Percentiles rank a stretch among this genome's conserved stretches.
These are phyloP conservation scores for Phrixothrix hirtus DNA, from an alignment of 2,888 invertebrate genomes.

Conservation along the genomic window DNA sequence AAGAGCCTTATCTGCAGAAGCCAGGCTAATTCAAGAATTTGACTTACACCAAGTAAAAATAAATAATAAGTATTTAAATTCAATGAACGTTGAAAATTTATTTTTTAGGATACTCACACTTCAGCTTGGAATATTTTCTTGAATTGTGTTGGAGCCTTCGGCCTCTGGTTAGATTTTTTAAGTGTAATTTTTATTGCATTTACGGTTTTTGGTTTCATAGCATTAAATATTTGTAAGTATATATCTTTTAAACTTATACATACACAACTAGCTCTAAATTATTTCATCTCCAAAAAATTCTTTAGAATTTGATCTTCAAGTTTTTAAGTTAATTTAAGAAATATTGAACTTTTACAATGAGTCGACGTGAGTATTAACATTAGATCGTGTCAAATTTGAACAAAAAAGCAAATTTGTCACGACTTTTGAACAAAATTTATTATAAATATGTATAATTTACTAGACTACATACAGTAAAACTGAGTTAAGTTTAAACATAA, in stretches of 20 bases:
- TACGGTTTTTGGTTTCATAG: slow-evolving; percentile 65
- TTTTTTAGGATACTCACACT: slow-evolving; percentile 62
- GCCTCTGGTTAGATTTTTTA: slow-evolving; percentile 67
- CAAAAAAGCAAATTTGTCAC: too few relatives aligned
- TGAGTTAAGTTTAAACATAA: too few relatives aligned
- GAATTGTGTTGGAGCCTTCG: slow-evolving; percentile 66
- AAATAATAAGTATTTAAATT: neutral
- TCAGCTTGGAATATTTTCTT: slow-evolving; percentile 66
- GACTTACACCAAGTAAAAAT: slow-evolving; percentile 62
- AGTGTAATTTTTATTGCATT: slow-evolving; percentile 63
- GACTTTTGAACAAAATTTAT: too few relatives aligned
- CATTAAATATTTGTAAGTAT: slow-evolving; percentile 58
- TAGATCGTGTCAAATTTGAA: too few relatives aligned
- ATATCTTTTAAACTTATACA: neutral
- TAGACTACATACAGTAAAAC: too few relatives aligned
- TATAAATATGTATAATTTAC: too few relatives aligned
- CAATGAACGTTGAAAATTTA: neutral
- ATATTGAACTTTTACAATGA: too few relatives aligned
- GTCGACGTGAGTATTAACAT: too few relatives aligned
- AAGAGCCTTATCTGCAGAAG: slow-evolving; percentile 73
- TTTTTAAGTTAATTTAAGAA: too few relatives aligned
- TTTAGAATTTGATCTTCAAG: too few relatives aligned
- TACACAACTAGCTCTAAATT: too few relatives aligned
- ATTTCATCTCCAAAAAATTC: too few relatives aligned
- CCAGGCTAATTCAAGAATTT: slow-evolving; percentile 69